phyloP scores from a whole-genome alignment of 2,888 invertebrate genomes.

The Drosophila putrida region DNA sequence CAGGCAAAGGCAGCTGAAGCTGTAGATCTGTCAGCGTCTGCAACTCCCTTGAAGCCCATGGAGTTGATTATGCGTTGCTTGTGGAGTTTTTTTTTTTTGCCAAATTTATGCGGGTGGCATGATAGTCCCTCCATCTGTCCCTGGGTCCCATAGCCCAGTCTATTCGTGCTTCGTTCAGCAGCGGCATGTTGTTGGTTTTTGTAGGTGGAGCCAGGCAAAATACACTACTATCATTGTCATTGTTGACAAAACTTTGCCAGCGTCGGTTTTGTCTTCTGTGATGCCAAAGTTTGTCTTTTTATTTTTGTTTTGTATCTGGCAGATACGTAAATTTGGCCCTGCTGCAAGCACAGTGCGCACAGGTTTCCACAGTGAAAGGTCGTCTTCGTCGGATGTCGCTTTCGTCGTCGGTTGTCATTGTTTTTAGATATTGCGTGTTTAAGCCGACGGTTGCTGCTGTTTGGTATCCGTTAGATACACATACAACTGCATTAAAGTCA shows the following conservation, averaged over 20 bases:
- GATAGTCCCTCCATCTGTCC: slow-evolving; percentile 34
- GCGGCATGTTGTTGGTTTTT: slow-evolving; percentile 63
- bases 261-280: slow-evolving; percentile 56
- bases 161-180: slow-evolving; percentile 37
- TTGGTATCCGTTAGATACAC: slow-evolving; percentile 35
- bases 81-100: slow-evolving; percentile 61
- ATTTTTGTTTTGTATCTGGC: slow-evolving; percentile 66
- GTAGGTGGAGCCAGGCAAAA: slow-evolving; percentile 80
- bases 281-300: slow-evolving; percentile 48
- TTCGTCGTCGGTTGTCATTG: slow-evolving; percentile 31
- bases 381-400: slow-evolving; percentile 54
- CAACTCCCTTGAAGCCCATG: slow-evolving; percentile 44
- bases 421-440: slow-evolving; percentile 20
- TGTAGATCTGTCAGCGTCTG: slow-evolving; percentile 33
- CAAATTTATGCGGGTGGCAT: slow-evolving; percentile 80
- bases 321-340: slow-evolving; percentile 72
- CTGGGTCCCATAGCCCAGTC: slow-evolving; percentile 17
- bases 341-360: slow-evolving; percentile 65
- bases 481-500: slow-evolving; percentile 24
- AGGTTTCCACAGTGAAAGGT: slow-evolving; percentile 77
- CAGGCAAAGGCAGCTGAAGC: slow-evolving; percentile 22
- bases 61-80: slow-evolving; percentile 58
- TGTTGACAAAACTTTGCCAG: slow-evolving; percentile 77
- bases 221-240: slow-evolving; percentile 56
- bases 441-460: slow-evolving; percentile 55